These are phyloP conservation scores for Otocyon megalotis DNA, from an alignment of 2,113 vertebrate genomes.

Conservation along the genomic window DNA sequence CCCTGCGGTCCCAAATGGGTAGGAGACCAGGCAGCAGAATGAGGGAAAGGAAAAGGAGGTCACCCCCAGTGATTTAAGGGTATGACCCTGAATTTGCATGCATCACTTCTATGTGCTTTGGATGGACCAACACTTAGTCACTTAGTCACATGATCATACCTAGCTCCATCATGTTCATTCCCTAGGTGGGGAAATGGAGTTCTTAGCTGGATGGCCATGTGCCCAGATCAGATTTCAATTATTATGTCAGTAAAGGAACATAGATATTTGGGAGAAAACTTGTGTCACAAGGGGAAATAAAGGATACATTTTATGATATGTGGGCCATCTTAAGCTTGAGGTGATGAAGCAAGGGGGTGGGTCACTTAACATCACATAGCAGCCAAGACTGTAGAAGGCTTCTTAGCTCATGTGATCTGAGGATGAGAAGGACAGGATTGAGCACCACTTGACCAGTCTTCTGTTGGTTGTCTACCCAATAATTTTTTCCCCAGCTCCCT, in stretches of 20 bases:
- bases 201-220: not conserved
- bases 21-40: not conserved
- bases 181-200: constrained; percentile 24
- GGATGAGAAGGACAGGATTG: not conserved
- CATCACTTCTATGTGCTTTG: not conserved
- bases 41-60: not conserved
- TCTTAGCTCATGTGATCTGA: not conserved
- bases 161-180: not conserved
- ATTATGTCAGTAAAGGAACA: not conserved
- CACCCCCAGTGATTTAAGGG: not conserved
- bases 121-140: not conserved
- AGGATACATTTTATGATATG: not conserved
- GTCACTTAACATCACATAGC: not conserved
- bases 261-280: not conserved
- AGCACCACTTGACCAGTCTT: not conserved
- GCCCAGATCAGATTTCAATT: not conserved
- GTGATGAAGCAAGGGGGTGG: not conserved
- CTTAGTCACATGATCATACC: not conserved
- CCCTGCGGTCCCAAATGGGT: not conserved
- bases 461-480: not conserved
- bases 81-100: not conserved
- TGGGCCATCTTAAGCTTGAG: constrained; percentile 5
- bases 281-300: not conserved
- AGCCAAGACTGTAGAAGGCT: not conserved
- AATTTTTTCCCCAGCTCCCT: not conserved